These are phyloP conservation scores for Strix aluco DNA, from an alignment of 2,113 vertebrate species.

Conservation along the genomic window DNA sequence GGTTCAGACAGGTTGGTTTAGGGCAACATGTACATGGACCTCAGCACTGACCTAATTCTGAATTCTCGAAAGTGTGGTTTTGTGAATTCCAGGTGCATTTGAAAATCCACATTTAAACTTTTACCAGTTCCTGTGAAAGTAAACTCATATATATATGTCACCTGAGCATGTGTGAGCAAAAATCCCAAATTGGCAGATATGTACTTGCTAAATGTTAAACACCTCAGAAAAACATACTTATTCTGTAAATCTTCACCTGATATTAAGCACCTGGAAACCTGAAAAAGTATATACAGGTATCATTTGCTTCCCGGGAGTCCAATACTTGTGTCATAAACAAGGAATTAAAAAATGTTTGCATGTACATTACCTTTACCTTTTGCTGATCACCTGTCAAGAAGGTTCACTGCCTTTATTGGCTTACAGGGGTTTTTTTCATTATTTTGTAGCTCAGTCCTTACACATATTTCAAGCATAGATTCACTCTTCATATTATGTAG, in stretches of 20 bases:
- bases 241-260: neutral
- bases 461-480: neutral
- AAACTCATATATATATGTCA: neutral
- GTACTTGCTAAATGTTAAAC: neutral
- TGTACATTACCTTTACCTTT: neutral
- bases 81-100: neutral
- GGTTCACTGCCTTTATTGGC: neutral
- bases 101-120: neutral
- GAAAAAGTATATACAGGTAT: neutral
- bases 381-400: neutral
- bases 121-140: neutral
- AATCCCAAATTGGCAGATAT: neutral
- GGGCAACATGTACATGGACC: neutral
- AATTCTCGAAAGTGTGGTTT: neutral
- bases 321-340: neutral
- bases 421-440: neutral
- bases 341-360: neutral
- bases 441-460: neutral
- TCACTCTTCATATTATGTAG: neutral
- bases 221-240: neutral
- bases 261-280: neutral
- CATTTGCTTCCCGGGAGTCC: neutral
- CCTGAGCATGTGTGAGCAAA: neutral
- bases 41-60: neutral
- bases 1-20: neutral